phyloP scores from a whole-genome alignment of 1,140 invertebrate genomes.

The Lasioglossum baleicum region DNA sequence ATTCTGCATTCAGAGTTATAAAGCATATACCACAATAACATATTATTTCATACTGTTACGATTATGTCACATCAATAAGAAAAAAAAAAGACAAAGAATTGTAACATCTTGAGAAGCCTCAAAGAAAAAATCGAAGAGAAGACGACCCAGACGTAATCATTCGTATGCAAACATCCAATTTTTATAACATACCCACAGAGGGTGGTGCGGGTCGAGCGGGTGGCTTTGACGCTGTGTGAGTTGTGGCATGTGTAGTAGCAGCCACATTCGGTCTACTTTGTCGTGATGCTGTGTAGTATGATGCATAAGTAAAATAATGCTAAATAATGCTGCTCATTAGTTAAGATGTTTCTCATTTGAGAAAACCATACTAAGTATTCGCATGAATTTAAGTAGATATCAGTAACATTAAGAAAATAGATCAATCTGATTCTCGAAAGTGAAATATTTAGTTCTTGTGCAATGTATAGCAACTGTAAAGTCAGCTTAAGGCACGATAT shows the following conservation, averaged over 20 bases:
- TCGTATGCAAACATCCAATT: slow-evolving; percentile 49
- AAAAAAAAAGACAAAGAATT: slow-evolving; percentile 12
- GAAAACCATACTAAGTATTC: slow-evolving; percentile 26
- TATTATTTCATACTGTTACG: slow-evolving; percentile 6
- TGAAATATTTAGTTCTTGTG: slow-evolving; percentile 7
- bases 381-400: slow-evolving; percentile 8
- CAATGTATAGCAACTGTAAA: slow-evolving; percentile 1
- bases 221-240: slow-evolving; percentile 77
- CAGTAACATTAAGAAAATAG: neutral
- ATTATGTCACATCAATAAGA: slow-evolving; percentile 20
- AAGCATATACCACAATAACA: neutral
- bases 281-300: slow-evolving; percentile 76
- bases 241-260: slow-evolving; percentile 74
- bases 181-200: slow-evolving; percentile 76
- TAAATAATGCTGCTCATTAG: slow-evolving; percentile 31
- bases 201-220: slow-evolving; percentile 79
- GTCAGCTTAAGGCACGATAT: neutral
- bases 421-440: neutral
- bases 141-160: slow-evolving; percentile 27
- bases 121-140: slow-evolving; percentile 13
- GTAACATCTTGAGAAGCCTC: slow-evolving; percentile 19
- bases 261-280: slow-evolving; percentile 77
- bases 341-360: slow-evolving; percentile 18
- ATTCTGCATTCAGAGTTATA: slow-evolving; percentile 9
- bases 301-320: slow-evolving; percentile 66